Base-by-base conservation (phyloP, 2,113 vertebrate species). In the Craseonycteris thonglongyai region DNA sequence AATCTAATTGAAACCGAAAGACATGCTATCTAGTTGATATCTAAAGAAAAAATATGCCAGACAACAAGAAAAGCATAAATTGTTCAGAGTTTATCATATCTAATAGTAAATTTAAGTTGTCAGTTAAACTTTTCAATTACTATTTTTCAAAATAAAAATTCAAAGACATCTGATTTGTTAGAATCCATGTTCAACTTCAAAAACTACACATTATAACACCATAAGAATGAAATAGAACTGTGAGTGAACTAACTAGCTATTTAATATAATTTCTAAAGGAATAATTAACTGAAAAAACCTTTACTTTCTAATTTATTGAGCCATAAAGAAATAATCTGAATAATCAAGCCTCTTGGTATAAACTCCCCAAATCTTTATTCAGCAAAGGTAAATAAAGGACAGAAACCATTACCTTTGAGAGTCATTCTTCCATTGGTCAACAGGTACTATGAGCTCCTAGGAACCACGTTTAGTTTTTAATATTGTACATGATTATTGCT, bases 71-170 rank as follows among this genome's bases (percentile, higher is more conserved):
- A 97, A 87, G 47, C 16, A 40, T 18, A 63, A n/a, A 84, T 66
- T 79, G 3, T 75, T 26, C 9, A 68, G 33, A 76, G 6, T 40
- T 7, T 26, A 30, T 88, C 42, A 66, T 54, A 79, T 87, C 92
- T 90, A 49, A 90, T 65, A 45, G 49, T 24, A 92, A 79, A 92
- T 19, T 93, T 76, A 91, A 69, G 59, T 74, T 56, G 69, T 35
- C 11, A 16, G 21, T 90, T 49, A n/a, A 92, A 76, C 81, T 74
- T 71, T 61, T 66, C 35, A 66, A 5, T 38, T 65, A 58, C 47
- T 83, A 21, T 74, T 65, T 95, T 80, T 90, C 26, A 86, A 59
- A 78, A 35, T 82, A 42, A 90, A 95, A 94, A 76, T 63, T 56
- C 59, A 38, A 71, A 85, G 30, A 38, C 7, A 54, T 47, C 6